Evolutionary conservation across 1,140 invertebrate genomes (phyloP).

Genomic region (Spodoptera litura): DNA sequence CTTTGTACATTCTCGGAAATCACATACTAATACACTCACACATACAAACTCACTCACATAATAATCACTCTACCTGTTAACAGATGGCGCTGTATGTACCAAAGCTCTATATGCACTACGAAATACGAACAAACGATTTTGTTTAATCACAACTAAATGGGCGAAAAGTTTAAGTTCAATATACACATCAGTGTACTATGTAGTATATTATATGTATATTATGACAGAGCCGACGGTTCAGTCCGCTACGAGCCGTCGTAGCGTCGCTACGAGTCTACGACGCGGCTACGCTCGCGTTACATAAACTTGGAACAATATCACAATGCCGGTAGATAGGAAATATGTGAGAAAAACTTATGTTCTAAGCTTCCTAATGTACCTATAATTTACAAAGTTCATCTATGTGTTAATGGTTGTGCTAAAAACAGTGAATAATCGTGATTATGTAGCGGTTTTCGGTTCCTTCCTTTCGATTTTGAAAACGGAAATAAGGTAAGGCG

Average conservation of each 20-base stretch:
- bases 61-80: not conserved
- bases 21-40: constrained; percentile 1
- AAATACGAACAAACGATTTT: constrained; percentile 2
- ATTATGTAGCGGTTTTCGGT: constrained; percentile 19
- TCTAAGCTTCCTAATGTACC: not conserved
- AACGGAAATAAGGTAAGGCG: constrained; percentile 37
- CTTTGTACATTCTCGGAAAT: not conserved
- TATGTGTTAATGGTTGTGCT: not conserved
- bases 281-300: constrained; percentile 26
- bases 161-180: constrained; percentile 36
- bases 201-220: constrained; percentile 23
- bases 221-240: constrained; percentile 17
- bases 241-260: constrained; percentile 55
- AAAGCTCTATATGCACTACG: not conserved
- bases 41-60: constrained; percentile 5
- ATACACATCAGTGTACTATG: constrained; percentile 14
- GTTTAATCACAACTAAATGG: constrained; percentile 16
- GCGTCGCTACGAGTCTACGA: constrained; percentile 48
- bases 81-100: constrained; percentile 51
- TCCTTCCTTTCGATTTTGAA: constrained; percentile 28
- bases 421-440: constrained; percentile 32
- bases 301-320: constrained; percentile 42
- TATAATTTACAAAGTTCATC: constrained; percentile 9
- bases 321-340: constrained; percentile 42
- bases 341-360: constrained; percentile 9